phyloP scores from a whole-genome alignment of 2,888 invertebrate genomes.

The Coleophora deauratella region DNA sequence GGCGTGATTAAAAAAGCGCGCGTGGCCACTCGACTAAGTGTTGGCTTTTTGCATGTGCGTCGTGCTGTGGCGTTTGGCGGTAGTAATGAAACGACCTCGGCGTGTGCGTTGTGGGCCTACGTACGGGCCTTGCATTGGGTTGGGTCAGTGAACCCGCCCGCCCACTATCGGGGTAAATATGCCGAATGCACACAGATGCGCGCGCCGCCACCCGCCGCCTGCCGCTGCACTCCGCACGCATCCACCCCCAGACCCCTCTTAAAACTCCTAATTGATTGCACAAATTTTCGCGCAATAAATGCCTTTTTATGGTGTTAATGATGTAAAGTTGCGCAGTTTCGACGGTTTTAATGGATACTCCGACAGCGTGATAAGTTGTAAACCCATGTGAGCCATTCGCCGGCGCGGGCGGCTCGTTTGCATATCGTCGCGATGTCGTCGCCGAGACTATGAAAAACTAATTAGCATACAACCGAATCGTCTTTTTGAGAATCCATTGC shows the following conservation, averaged over 20 bases:
- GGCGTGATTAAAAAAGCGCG: slow-evolving; percentile 50
- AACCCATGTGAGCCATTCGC: slow-evolving; percentile 33
- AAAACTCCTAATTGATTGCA: slow-evolving; percentile 74
- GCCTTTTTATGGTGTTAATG: slow-evolving; percentile 72
- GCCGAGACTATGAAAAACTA: slow-evolving; percentile 50
- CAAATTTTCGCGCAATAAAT: slow-evolving; percentile 73
- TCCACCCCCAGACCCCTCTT: slow-evolving; percentile 41
- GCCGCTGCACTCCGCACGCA: slow-evolving; percentile 62
- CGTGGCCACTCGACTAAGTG: slow-evolving; percentile 65
- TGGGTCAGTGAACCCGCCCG: slow-evolving; percentile 70
- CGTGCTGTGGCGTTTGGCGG: slow-evolving; percentile 43
- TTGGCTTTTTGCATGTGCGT: slow-evolving; percentile 54
- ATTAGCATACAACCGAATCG: slow-evolving; percentile 41
- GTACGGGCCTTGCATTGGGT: slow-evolving; percentile 70
- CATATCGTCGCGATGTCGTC: slow-evolving; percentile 39
- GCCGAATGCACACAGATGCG: slow-evolving; percentile 74
- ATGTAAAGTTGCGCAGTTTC: slow-evolving; percentile 67
- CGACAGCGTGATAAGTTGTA: slow-evolving; percentile 42
- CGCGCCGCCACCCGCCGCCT: slow-evolving; percentile 49
- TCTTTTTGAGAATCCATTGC: slow-evolving; percentile 29
- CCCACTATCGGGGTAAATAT: slow-evolving; percentile 73
- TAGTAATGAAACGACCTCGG: slow-evolving; percentile 60
- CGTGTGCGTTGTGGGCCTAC: slow-evolving; percentile 62
- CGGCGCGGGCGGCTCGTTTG: slow-evolving; percentile 38
- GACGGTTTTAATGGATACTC: slow-evolving; percentile 58